These are phyloP conservation scores for Dermolepida albohirtum DNA, from an alignment of 2,888 invertebrate species.

Conservation along the genomic window DNA sequence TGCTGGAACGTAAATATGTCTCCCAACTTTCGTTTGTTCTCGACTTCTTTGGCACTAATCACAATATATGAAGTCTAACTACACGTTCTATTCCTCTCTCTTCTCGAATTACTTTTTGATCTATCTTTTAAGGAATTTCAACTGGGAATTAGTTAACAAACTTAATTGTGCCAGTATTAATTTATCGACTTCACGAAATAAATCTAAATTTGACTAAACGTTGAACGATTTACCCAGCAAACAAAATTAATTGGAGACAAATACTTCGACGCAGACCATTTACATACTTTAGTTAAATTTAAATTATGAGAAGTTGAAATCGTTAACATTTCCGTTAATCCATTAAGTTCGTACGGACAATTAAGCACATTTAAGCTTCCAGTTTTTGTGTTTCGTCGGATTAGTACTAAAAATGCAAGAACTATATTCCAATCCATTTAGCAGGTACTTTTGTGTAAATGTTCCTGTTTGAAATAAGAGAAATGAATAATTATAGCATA, in stretches of 20 bases:
- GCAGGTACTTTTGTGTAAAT: too few species aligned
- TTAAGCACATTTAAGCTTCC: conserved; percentile 43
- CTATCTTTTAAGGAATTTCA: conserved; percentile 30
- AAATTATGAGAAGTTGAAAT: conserved; percentile 42
- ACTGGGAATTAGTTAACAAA: conserved; percentile 45
- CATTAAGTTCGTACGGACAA: conserved; percentile 45
- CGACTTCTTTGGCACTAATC: conserved; percentile 53
- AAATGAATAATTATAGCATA: too few species aligned
- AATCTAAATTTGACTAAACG: conserved; percentile 46
- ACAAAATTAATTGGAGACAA: conserved; percentile 48
- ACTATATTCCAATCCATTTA: conserved; percentile 26
- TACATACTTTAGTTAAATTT: conserved; percentile 35
- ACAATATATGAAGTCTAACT: conserved; percentile 52
- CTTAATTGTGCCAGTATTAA: conserved; percentile 45
- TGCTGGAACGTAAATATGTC: conserved; percentile 54
- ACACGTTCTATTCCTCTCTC: conserved; percentile 41
- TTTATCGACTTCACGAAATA: conserved; percentile 45
- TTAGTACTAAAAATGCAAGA: neutral
- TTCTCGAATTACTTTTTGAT: conserved; percentile 45
- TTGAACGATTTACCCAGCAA: conserved; percentile 43
- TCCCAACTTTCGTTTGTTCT: conserved; percentile 53
- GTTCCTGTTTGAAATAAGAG: too few species aligned
- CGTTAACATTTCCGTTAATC: conserved; percentile 45
- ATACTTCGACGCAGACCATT: conserved; percentile 28
- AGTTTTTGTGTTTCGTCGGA: conserved; percentile 3